Evolutionary conservation across 1,140 invertebrate species (phyloP).

Genomic region (Drosophila orosa): DNA sequence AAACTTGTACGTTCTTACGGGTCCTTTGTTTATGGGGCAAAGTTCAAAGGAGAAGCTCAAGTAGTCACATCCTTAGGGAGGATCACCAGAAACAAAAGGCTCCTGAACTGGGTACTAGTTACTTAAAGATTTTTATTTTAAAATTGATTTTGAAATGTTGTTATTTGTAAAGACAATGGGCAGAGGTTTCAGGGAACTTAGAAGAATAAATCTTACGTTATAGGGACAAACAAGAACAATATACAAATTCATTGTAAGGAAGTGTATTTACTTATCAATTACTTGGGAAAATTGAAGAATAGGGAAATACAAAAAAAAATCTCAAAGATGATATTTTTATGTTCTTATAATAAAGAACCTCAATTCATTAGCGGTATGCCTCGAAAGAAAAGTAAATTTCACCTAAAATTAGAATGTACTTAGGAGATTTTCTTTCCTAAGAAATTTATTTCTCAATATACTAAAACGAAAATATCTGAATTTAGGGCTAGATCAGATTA

Average conservation of each 20-base stretch:
- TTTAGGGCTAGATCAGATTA: neutral
- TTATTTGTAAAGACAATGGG: neutral
- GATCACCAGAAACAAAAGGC: conserved; percentile 26
- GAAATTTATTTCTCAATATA: neutral
- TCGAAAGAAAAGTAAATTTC: too few relatives aligned
- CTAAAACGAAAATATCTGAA: neutral
- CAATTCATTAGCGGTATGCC: too few relatives aligned
- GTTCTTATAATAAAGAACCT: too few relatives aligned
- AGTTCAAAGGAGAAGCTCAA: conserved; percentile 32
- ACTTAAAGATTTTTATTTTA: neutral
- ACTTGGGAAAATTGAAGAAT: too few relatives aligned
- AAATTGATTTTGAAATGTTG: neutral
- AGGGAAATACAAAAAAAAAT: too few relatives aligned
- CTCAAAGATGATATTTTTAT: too few relatives aligned
- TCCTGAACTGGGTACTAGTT: conserved; percentile 8
- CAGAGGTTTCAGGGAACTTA: neutral
- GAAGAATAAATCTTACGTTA: neutral
- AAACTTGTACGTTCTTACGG: conserved; percentile 48
- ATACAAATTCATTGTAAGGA: too few relatives aligned
- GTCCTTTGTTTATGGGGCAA: conserved; percentile 52
- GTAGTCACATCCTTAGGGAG: conserved; percentile 64
- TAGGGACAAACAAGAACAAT: too few relatives aligned
- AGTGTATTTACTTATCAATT: too few relatives aligned
- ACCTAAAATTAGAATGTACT: too few relatives aligned
- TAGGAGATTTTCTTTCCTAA: too few relatives aligned